Percentiles rank a stretch among this genome's conserved stretches.
These are phyloP conservation scores for Thripadectes ignobilis DNA, from an alignment of 2,797 vertebrate genomes.

Conservation along the genomic window DNA sequence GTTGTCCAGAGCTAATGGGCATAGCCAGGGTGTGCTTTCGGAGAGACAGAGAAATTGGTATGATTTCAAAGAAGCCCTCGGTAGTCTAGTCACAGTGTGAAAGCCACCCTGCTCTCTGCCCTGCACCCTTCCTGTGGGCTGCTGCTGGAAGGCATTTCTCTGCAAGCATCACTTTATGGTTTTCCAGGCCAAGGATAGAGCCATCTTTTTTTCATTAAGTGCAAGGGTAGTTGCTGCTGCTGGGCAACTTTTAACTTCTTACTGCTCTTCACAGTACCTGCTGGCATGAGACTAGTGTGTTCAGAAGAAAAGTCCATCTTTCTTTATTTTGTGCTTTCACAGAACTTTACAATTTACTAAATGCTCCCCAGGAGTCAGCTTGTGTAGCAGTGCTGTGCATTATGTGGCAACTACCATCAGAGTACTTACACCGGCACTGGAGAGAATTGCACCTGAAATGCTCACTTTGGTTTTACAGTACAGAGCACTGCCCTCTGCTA, in stretches of 20 bases:
- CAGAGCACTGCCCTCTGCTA: neutral
- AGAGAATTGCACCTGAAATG: neutral
- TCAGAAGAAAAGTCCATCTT: neutral
- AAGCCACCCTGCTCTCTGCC: neutral
- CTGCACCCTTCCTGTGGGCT: neutral
- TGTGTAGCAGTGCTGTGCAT: neutral
- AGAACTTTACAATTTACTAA: slow-evolving; percentile 29
- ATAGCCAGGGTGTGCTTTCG: fast-evolving
- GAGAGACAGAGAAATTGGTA: neutral
- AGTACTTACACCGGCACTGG: neutral
- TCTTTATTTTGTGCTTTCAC: slow-evolving; percentile 4
- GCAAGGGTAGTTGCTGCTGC: neutral
- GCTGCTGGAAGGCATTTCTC: neutral
- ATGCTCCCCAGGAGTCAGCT: neutral
- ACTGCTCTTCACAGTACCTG: neutral
- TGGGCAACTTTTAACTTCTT: neutral
- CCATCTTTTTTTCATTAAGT: neutral
- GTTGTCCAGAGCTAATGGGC: neutral
- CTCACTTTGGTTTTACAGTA: slow-evolving; percentile 7
- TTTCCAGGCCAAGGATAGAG: neutral
- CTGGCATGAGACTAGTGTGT: neutral
- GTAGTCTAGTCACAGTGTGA: neutral
- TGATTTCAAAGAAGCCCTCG: neutral
- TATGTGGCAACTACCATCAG: neutral
- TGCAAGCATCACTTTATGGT: neutral